Evolutionary conservation across 2,113 vertebrate genomes (phyloP), one percentile per base, ranked within the genome.

Genomic region (Arenaria interpres): DNA sequence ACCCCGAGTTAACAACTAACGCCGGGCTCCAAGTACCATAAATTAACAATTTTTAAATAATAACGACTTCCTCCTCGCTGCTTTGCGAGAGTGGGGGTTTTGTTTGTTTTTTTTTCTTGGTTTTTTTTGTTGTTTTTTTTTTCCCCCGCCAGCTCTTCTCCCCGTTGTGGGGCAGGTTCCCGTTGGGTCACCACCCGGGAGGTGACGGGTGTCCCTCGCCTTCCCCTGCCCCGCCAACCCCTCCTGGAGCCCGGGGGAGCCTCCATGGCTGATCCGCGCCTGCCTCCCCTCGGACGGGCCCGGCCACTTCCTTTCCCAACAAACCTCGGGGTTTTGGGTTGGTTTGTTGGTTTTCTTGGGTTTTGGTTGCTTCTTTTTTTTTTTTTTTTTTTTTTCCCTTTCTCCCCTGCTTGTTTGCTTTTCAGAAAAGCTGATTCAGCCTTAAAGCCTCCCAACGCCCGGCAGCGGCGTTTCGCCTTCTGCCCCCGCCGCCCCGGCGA

Each of bases 251-350:
- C 30, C 13, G 3, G 4, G 4, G 54, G 28, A 92, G 35, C 41
- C 91, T 76, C 82, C 39, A 56, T 86, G 37, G 32, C 88, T 71
- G 64, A 90, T 72, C 94, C 85, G 0, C 30, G 95, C 88, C 96
- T 96, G 96, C 96, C 94, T 88, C 96, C 96, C 92, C 71, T 93
- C 12, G 95, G 95, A 82, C 82, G 35, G 88, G 74, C 85, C 71
- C 7, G 48, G 90, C 81, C 90, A 64, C 82, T 93, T 93, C 92
- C 83, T 50, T 88, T 80, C 87, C 87, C 69, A 84, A 82, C 73
- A 71, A 51, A 66, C 63, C 57, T 16, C 3, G 6, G 60, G 60
- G 37, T 28, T 28, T 62, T 27, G 12, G 37, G 39, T 28, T 39
- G 60, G 60, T 62, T 62, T 62, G 15, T 10, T 30, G 51, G 51